Evolutionary conservation across 2,797 vertebrate genomes (phyloP).

Genomic region (Gallinago nigripennis): DNA sequence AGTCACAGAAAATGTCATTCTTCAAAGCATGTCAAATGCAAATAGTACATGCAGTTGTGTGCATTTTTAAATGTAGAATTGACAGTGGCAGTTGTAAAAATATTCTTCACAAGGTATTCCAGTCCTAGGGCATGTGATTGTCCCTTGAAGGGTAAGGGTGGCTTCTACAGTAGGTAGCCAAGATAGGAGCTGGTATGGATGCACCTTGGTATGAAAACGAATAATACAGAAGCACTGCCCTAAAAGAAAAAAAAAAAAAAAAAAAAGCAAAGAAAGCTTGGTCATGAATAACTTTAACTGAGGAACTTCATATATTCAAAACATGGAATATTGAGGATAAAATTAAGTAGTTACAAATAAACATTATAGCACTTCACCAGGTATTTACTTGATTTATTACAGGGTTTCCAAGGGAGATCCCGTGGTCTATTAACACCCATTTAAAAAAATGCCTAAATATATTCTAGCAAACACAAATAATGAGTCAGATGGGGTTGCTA

Average conservation of each 20-base stretch:
- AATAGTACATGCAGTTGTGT: background rate
- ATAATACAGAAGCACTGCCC: background rate
- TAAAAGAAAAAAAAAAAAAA: background rate
- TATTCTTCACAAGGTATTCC: background rate
- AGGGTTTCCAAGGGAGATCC: conserved; percentile 24
- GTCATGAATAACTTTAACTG: background rate
- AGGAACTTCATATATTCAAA: background rate
- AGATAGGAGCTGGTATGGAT: background rate
- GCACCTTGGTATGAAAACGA: background rate
- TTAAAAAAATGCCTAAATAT: conserved; percentile 31
- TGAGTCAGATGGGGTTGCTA: conserved; percentile 52
- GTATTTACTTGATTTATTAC: conserved; percentile 41
- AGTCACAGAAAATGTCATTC: background rate
- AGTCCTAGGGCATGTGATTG: background rate
- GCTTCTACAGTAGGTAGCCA: background rate
- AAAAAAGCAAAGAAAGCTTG: background rate
- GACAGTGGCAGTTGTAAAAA: background rate
- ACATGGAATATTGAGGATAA: background rate
- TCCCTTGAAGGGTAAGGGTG: background rate
- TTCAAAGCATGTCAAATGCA: background rate
- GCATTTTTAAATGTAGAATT: background rate
- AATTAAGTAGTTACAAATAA: conserved; percentile 18
- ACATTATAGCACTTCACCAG: background rate
- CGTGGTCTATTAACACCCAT: conserved; percentile 6
- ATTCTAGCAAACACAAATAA: conserved; percentile 45